These are phyloP conservation scores for Notoglanidium macrostoma DNA, from an alignment of 2,797 vertebrate species.

Conservation along the genomic window DNA sequence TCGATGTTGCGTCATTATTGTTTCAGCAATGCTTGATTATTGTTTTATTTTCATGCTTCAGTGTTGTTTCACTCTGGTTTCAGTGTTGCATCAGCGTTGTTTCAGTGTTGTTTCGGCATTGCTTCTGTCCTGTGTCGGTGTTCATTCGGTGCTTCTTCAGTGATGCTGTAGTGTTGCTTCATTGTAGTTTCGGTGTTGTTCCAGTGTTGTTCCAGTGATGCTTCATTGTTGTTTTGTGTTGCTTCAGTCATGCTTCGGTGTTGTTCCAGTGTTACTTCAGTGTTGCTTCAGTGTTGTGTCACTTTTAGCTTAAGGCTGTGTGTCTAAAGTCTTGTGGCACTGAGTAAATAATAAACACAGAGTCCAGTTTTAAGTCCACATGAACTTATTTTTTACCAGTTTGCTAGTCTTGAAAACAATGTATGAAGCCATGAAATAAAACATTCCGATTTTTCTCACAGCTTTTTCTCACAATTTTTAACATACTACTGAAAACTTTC, in stretches of 20 bases:
- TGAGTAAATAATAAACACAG: not conserved
- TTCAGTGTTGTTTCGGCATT: not conserved
- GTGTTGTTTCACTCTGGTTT: not conserved
- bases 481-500: not conserved
- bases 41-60: not conserved
- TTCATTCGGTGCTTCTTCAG: not conserved
- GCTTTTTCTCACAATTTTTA: not conserved
- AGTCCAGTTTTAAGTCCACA: not conserved
- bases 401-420: not conserved
- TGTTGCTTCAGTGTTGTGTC: not conserved
- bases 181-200: not conserved
- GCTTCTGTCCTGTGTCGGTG: not conserved
- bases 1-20: not conserved
- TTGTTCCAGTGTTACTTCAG: not conserved
- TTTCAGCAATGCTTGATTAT: not conserved
- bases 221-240: not conserved
- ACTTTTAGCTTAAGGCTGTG: not conserved
- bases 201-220: not conserved
- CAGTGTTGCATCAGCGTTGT: not conserved
- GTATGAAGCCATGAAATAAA: not conserved
- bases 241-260: not conserved
- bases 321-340: not conserved
- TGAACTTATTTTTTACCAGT: not conserved
- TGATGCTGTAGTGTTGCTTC: not conserved
- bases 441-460: not conserved